These are phyloP conservation scores for Lacanobia oleracea DNA, from an alignment of 2,888 invertebrate species.

Conservation along the genomic window DNA sequence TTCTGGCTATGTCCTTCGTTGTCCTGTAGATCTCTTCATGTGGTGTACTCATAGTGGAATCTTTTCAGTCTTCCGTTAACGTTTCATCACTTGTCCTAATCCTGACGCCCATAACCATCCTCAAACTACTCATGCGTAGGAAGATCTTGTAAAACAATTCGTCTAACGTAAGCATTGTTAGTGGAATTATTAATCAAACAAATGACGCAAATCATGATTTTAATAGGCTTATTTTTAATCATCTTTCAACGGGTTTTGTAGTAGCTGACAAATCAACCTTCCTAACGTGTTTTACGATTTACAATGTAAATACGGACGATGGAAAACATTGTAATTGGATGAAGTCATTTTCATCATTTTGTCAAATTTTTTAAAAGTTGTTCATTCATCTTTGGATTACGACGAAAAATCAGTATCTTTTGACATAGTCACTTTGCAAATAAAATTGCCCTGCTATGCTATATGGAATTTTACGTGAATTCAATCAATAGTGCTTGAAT, in stretches of 20 bases:
- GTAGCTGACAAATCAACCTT: constrained; percentile 27
- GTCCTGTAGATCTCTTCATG: not conserved
- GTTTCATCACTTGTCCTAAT: not conserved
- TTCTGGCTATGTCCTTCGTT: not conserved
- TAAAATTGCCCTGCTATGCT: not conserved
- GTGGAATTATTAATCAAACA: constrained; percentile 56
- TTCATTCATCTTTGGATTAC: not conserved
- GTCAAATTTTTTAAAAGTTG: no score
- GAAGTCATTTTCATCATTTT: constrained; percentile 7
- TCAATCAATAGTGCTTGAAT: not conserved
- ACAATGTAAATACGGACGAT: constrained; percentile 9
- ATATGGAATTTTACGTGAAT: no score
- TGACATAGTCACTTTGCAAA: not conserved
- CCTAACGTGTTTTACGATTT: not conserved
- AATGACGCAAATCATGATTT: constrained; percentile 51
- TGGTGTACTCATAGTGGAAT: no score
- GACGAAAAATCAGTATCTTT: not conserved
- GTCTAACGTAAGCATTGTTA: constrained; percentile 67
- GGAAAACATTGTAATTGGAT: not conserved
- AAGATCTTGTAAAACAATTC: constrained; percentile 36
- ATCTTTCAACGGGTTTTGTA: constrained; percentile 13
- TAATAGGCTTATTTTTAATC: constrained; percentile 37
- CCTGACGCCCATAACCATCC: not conserved
- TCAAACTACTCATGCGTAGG: constrained; percentile 33
- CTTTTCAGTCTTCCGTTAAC: not conserved